Evolutionary conservation across 2,113 vertebrate species (phyloP).

Genomic region (Oenanthe melanoleuca): DNA sequence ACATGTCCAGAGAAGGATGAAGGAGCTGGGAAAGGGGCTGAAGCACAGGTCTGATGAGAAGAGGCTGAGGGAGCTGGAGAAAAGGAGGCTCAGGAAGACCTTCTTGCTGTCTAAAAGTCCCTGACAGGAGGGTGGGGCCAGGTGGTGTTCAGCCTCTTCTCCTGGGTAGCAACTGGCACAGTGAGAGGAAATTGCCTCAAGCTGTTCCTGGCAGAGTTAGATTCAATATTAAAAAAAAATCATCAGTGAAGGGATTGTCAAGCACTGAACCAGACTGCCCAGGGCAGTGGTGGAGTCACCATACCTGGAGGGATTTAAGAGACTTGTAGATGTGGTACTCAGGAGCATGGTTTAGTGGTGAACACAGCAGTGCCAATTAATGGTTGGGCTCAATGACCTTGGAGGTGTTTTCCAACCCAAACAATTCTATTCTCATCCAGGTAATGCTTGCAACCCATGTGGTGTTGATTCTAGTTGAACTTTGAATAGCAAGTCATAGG

Average conservation of each 20-base stretch:
- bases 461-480: constrained; percentile 52
- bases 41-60: neutral
- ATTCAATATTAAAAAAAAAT: neutral
- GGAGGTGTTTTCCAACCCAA: neutral
- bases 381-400: neutral
- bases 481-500: neutral
- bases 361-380: neutral
- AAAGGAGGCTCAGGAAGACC: neutral
- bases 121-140: neutral
- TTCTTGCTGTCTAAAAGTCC: neutral
- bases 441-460: constrained; percentile 24
- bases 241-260: neutral
- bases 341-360: neutral
- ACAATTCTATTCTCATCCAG: constrained; percentile 2
- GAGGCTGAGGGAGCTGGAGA: neutral
- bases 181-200: neutral
- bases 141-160: neutral
- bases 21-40: neutral
- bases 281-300: neutral
- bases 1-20: neutral
- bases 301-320: neutral
- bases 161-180: neutral
- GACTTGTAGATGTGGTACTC: neutral
- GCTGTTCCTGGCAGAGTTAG: neutral
- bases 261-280: neutral